phyloP scores from a whole-genome alignment of 2,888 invertebrate species.

The Sesia apiformis region DNA sequence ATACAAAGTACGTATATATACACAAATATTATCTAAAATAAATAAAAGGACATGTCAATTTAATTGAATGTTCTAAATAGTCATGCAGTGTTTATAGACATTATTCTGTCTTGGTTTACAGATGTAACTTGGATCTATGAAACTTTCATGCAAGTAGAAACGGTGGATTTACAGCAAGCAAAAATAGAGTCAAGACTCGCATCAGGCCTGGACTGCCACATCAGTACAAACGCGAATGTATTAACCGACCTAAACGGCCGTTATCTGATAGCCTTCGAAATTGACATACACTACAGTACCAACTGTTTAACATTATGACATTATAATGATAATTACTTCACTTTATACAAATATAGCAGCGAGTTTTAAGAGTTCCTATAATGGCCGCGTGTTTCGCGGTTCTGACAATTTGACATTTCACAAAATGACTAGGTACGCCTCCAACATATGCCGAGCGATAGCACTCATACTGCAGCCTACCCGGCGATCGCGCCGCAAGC shows the following conservation, averaged over 20 bases:
- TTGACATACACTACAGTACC: slow-evolving; percentile 55
- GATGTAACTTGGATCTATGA: slow-evolving; percentile 12
- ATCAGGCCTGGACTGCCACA: not conserved
- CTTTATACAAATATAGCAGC: slow-evolving; percentile 83
- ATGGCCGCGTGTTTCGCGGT: slow-evolving; percentile 69
- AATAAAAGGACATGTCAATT: slow-evolving; percentile 67
- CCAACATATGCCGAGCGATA: slow-evolving; percentile 20
- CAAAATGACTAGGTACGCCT: slow-evolving; percentile 73
- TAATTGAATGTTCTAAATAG: slow-evolving; percentile 53
- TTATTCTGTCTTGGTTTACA: slow-evolving; percentile 31
- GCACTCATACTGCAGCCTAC: slow-evolving; percentile 32
- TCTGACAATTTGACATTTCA: slow-evolving; percentile 71
- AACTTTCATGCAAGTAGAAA: not conserved
- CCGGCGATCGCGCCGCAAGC: slow-evolving; percentile 11
- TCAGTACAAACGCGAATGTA: slow-evolving; percentile 5
- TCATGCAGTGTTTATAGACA: slow-evolving; percentile 48
- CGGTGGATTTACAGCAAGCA: not conserved
- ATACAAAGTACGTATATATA: slow-evolving; percentile 62
- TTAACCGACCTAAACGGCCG: slow-evolving; percentile 20
- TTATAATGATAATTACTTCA: slow-evolving; percentile 72
- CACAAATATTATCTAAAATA: slow-evolving; percentile 60
- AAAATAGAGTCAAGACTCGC: not conserved
- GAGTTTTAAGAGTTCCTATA: slow-evolving; percentile 85
- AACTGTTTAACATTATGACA: slow-evolving; percentile 63
- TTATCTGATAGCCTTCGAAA: slow-evolving; percentile 70